phyloP scores from a whole-genome alignment of 1,140 invertebrate genomes.

The Arion vulgaris region DNA sequence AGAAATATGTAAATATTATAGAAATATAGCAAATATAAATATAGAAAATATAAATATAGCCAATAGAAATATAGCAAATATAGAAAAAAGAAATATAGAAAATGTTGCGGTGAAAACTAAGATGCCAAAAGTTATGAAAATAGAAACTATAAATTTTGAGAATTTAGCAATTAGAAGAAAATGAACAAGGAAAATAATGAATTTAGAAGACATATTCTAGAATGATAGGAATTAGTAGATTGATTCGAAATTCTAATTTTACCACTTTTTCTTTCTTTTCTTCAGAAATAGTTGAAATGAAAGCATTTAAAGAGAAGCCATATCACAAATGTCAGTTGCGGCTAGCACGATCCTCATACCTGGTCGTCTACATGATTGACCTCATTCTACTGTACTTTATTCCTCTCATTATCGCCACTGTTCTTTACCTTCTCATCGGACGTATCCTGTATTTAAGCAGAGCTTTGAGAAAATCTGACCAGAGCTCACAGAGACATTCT shows the following conservation, averaged over 20 bases:
- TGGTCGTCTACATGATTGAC: constrained; percentile 77
- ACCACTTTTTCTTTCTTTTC: background rate
- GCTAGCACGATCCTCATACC: constrained; percentile 74
- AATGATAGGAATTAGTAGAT: too few relatives aligned
- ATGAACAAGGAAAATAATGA: too few relatives aligned
- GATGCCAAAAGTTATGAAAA: too few relatives aligned
- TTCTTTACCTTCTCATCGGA: constrained; percentile 73
- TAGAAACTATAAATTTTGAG: too few relatives aligned
- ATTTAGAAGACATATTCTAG: too few relatives aligned
- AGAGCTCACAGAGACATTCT: background rate
- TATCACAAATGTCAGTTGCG: constrained; percentile 68
- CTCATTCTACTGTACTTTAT: constrained; percentile 78
- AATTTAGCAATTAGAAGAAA: too few relatives aligned
- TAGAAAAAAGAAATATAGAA: too few relatives aligned
- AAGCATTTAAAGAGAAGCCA: background rate
- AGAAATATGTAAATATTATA: too few relatives aligned
- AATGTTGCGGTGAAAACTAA: too few relatives aligned
- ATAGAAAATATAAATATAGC: too few relatives aligned
- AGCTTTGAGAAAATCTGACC: constrained; percentile 11
- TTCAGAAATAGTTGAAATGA: background rate
- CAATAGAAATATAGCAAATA: too few relatives aligned
- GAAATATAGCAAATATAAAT: too few relatives aligned
- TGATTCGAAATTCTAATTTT: background rate
- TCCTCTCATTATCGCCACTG: constrained; percentile 75
- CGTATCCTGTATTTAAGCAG: constrained; percentile 45